phyloP scores from a whole-genome alignment of 2,113 vertebrate genomes.

The cattle (Bos taurus) region ARS-UCD2.0 NC_037351.1:48063001-48063500 shows the following conservation, averaged over 20 bases:
- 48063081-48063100: not conserved
- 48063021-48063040: not conserved
- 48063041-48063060: not conserved
- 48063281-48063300: not conserved
- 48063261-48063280: not conserved
- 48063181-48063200: not conserved
- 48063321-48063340: rapidly evolving
- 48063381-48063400: not conserved
- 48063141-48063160: not conserved
- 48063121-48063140: not conserved
- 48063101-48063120: not conserved
- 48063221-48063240: not conserved
- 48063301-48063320: not conserved
- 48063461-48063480: not conserved
- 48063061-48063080: not conserved
- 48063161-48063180: not conserved
- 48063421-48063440: not conserved
- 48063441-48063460: not conserved
- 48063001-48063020: not conserved
- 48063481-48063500: not conserved
- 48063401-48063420: not conserved
- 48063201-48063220: not conserved
- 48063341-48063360: not conserved
- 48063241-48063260: not conserved
- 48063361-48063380: not conserved